Evolutionary conservation across 2,888 invertebrate species (phyloP).

Genomic region (Hartigia nigra): DNA sequence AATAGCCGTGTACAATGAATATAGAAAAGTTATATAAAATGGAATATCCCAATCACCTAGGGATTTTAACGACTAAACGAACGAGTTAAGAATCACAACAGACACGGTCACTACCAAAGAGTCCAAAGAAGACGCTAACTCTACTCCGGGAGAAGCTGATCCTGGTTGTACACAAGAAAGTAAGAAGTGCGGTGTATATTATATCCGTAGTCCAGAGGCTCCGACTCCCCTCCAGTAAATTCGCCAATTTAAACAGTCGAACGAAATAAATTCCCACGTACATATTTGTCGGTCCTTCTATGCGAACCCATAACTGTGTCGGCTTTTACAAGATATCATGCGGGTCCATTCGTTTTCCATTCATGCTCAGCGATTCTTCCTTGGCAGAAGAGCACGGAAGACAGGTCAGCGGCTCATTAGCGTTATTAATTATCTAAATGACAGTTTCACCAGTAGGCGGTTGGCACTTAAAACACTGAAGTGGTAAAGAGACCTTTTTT

Average conservation of each 20-base stretch:
- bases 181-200: background rate
- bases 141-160: background rate
- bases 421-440: background rate
- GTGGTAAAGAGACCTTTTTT: background rate
- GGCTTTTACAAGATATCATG: conserved; percentile 18
- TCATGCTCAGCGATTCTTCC: conserved; percentile 1
- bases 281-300: conserved; percentile 11
- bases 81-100: background rate
- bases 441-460: background rate
- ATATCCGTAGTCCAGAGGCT: background rate
- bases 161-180: background rate
- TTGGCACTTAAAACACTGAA: background rate
- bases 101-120: background rate
- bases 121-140: background rate
- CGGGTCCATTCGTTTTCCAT: conserved; percentile 21
- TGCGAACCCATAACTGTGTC: conserved; percentile 17
- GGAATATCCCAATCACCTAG: background rate
- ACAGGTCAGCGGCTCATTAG: background rate
- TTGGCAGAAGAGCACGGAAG: background rate
- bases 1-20: background rate
- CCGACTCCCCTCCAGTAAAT: conserved; percentile 19
- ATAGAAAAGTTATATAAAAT: too few species aligned
- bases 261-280: conserved; percentile 28
- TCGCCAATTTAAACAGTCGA: conserved; percentile 22
- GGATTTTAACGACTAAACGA: conserved; percentile 3